Conservation (phyloP, 2,113 vertebrate species). For the Onychostoma macrolepis region DNA sequence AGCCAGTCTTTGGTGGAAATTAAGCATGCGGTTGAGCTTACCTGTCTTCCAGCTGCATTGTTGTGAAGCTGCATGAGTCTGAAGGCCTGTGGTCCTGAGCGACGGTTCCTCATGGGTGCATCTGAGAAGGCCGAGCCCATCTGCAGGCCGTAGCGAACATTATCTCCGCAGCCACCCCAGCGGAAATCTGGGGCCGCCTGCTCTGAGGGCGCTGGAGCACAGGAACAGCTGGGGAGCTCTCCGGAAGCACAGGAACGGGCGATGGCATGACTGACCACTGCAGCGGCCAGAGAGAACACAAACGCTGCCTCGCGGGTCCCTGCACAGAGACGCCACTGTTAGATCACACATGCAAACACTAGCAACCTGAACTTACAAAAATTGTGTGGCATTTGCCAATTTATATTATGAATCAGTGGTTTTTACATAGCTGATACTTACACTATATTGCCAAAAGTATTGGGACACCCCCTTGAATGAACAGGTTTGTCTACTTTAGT, state of each 20-base stretch:
- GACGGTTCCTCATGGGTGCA: constrained; percentile 66
- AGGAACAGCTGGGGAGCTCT: constrained; percentile 76
- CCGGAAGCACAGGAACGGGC: constrained; percentile 75
- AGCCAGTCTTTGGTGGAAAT: neutral
- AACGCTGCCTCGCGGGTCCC: constrained; percentile 79
- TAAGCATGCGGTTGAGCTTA: constrained; percentile 30
- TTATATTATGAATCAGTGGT: neutral
- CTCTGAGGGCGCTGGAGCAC: constrained; percentile 67
- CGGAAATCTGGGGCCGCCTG: constrained; percentile 68
- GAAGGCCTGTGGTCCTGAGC: constrained; percentile 58
- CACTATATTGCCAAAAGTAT: too few species aligned
- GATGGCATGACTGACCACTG: constrained; percentile 68
- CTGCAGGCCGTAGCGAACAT: constrained; percentile 77
- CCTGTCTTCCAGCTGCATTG: constrained; percentile 75
- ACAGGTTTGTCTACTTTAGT: too few species aligned
- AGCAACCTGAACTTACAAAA: neutral
- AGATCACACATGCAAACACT: neutral
- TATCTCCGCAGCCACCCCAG: constrained; percentile 82
- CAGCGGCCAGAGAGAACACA: constrained; percentile 74
- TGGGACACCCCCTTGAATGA: too few species aligned
- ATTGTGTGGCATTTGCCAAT: neutral
- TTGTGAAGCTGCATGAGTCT: constrained; percentile 76
- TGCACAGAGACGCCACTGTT: constrained; percentile 46
- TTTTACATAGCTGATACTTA: neutral
- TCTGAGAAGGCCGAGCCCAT: constrained; percentile 77